A percentile compares a stretch with the other conserved stretches of the same genome.
Conservation (phyloP, 2,888 invertebrate species). For the Chymomyza procnemis region DNA sequence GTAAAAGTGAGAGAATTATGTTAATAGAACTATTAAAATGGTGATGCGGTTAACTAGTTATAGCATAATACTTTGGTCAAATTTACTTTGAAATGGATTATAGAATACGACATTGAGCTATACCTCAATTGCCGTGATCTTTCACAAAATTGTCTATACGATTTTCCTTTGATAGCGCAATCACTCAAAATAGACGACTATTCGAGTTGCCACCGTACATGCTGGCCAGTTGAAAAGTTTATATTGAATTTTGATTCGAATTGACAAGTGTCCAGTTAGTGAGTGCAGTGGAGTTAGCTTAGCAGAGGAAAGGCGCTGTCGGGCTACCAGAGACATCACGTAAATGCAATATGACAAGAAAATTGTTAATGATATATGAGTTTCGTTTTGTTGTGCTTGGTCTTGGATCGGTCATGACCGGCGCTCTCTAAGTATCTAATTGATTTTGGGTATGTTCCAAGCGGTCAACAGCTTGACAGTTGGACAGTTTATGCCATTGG, state of each 20-base stretch:
- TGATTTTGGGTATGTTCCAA: slow-evolving; percentile 42
- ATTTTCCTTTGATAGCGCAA: too few relatives aligned
- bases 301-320: background rate
- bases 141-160: too few relatives aligned
- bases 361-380: slow-evolving; percentile 71
- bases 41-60: too few relatives aligned
- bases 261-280: slow-evolving; percentile 26
- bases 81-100: too few relatives aligned
- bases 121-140: too few relatives aligned
- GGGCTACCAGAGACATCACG: slow-evolving; percentile 46
- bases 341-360: slow-evolving; percentile 62
- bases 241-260: slow-evolving; percentile 31
- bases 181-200: too few relatives aligned
- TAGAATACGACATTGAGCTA: too few relatives aligned
- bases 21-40: too few relatives aligned
- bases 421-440: slow-evolving; percentile 45
- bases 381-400: slow-evolving; percentile 17
- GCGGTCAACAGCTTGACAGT: slow-evolving; percentile 50
- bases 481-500: slow-evolving; percentile 44
- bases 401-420: background rate
- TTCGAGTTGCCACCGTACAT: background rate
- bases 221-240: background rate
- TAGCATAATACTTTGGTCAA: too few relatives aligned
- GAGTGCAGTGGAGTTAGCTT: background rate
- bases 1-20: too few relatives aligned